A percentile compares a stretch with the other conserved stretches of the same genome.
These are phyloP conservation scores for Gonatopus flavifemur DNA, from an alignment of 1,140 invertebrate genomes.

Conservation along the genomic window DNA sequence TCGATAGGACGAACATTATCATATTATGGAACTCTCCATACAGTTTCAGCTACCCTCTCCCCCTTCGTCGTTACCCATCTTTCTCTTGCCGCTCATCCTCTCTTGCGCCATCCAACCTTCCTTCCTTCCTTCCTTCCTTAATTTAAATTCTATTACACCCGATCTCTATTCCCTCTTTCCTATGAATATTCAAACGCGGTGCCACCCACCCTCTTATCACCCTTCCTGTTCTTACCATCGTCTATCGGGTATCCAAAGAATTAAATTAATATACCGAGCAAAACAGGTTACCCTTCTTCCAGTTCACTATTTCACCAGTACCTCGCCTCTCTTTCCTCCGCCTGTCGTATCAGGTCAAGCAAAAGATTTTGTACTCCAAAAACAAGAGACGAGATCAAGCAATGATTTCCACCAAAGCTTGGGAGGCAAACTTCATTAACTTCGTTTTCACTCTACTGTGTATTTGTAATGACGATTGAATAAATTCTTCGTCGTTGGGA, in stretches of 20 bases:
- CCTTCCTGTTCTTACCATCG: slow-evolving; percentile 34
- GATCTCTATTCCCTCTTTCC: slow-evolving; percentile 56
- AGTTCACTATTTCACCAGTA: background rate
- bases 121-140: slow-evolving; percentile 39
- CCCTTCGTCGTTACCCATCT: too few species aligned
- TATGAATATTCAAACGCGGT: slow-evolving; percentile 55
- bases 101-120: too few species aligned
- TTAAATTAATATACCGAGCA: slow-evolving; percentile 56
- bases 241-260: slow-evolving; percentile 57
- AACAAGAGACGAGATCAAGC: too few species aligned
- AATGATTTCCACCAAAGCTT: too few species aligned
- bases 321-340: slow-evolving; percentile 11
- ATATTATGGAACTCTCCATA: slow-evolving; percentile 45
- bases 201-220: slow-evolving; percentile 25
- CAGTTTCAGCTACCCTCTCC: slow-evolving; percentile 32
- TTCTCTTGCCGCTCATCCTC: too few species aligned
- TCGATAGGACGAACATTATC: slow-evolving; percentile 43
- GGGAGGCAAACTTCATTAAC: background rate
- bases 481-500: too few species aligned
- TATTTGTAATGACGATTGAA: too few species aligned
- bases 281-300: slow-evolving; percentile 37
- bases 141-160: slow-evolving; percentile 58
- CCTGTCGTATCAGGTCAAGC: slow-evolving; percentile 17
- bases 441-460: too few species aligned
- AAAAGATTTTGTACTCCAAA: slow-evolving; percentile 10